Conservation (phyloP, 1,140 invertebrate genomes). For the Babylonia areolata region DNA sequence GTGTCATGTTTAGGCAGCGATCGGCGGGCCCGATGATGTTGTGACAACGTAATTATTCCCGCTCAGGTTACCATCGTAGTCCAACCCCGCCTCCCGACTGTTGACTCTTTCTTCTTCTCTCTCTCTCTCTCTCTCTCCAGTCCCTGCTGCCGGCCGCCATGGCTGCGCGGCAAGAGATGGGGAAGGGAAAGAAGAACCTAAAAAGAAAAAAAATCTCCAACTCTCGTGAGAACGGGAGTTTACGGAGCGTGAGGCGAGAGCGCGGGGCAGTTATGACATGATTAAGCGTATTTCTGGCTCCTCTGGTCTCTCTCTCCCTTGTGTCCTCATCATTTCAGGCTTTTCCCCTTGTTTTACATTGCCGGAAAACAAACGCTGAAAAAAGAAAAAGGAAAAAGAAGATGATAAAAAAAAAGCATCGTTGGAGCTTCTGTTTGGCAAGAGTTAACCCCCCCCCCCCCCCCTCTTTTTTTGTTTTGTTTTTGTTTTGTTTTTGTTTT, state of each 20-base stretch:
- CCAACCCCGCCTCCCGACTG: neutral
- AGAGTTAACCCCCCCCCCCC: no score
- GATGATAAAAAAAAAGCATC: no score
- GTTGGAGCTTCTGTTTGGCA: no score
- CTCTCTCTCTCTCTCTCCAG: neutral
- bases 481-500: no score
- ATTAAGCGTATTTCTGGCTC: neutral
- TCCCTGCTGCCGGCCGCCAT: neutral
- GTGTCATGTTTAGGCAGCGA: neutral
- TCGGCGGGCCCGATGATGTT: neutral
- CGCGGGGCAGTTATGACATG: neutral
- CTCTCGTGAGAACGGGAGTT: conserved; percentile 7
- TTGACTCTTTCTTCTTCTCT: neutral
- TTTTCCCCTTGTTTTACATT: neutral
- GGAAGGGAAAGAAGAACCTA: neutral
- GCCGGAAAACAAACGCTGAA: no score
- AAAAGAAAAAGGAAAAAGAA: no score
- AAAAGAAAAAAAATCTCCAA: neutral
- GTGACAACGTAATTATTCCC: neutral
- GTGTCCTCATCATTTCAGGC: neutral
- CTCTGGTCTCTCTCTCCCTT: neutral
- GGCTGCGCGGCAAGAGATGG: neutral
- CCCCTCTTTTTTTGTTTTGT: neutral
- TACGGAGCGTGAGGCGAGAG: neutral
- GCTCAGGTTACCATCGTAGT: neutral